phyloP scores from a whole-genome alignment of 2,113 vertebrate genomes.

The Bos javanicus region DNA sequence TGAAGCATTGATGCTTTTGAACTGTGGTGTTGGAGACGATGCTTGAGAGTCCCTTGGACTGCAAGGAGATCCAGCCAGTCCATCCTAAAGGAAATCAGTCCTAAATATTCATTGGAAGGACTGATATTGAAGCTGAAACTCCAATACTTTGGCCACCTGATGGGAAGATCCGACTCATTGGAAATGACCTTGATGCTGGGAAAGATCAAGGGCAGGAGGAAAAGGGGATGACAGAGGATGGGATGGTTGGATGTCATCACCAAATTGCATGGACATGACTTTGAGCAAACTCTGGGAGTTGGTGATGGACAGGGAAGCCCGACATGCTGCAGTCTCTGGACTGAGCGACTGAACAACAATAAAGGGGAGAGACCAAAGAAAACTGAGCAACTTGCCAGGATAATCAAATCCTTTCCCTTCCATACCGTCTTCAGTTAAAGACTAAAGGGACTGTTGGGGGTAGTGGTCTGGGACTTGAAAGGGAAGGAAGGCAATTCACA shows the following conservation, averaged over 20 bases:
- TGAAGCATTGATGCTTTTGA: neutral
- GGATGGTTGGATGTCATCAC: neutral
- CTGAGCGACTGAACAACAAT: accelerated
- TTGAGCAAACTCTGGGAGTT: neutral
- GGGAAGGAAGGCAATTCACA: neutral
- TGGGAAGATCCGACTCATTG: neutral
- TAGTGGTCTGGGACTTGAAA: neutral
- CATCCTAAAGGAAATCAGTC: neutral
- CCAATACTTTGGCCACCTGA: neutral
- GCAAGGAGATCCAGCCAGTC: neutral
- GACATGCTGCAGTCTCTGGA: accelerated
- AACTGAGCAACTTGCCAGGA: neutral
- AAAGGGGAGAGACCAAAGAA: neutral
- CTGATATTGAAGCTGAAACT: neutral
- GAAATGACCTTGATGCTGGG: neutral
- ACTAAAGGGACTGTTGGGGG: neutral
- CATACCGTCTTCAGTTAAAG: neutral
- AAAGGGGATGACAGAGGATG: neutral
- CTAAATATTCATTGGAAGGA: neutral
- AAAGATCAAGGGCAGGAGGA: neutral
- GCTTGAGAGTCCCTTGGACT: neutral
- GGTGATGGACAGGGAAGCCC: neutral
- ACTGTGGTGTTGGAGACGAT: neutral
- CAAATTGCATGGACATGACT: neutral
- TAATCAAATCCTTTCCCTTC: neutral